Conservation (phyloP, 2,113 vertebrate species). For the Semnornis frantzii region DNA sequence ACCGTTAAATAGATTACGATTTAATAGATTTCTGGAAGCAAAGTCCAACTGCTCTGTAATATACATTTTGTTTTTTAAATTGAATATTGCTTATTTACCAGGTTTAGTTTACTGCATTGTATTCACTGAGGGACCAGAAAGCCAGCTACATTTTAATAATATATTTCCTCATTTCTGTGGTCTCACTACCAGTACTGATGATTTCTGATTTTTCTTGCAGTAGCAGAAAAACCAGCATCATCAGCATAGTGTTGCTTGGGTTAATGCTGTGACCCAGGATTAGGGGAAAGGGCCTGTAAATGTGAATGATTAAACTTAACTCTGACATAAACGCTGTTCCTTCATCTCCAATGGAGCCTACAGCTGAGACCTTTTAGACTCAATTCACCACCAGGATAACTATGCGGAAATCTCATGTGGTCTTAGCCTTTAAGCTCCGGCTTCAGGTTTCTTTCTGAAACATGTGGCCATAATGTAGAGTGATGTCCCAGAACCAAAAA, state of each 20-base stretch:
- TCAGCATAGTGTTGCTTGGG: neutral
- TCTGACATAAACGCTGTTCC: neutral
- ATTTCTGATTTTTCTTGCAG: neutral
- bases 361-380: neutral
- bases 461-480: fast-evolving
- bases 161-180: neutral
- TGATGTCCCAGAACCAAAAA: neutral
- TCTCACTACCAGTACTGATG: neutral
- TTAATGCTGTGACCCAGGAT: neutral
- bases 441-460: neutral
- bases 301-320: neutral
- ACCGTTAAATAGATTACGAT: neutral
- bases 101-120: neutral
- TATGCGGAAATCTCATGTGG: neutral
- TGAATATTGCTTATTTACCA: neutral
- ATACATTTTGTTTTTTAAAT: neutral
- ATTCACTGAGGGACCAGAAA: neutral
- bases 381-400: neutral
- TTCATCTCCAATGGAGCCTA: neutral
- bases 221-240: neutral
- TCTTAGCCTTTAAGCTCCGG: neutral
- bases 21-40: neutral
- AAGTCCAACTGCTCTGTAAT: neutral
- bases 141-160: neutral
- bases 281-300: neutral